Conservation (phyloP, 2,113 vertebrate genomes). For the Heterocephalus glaber region DNA sequence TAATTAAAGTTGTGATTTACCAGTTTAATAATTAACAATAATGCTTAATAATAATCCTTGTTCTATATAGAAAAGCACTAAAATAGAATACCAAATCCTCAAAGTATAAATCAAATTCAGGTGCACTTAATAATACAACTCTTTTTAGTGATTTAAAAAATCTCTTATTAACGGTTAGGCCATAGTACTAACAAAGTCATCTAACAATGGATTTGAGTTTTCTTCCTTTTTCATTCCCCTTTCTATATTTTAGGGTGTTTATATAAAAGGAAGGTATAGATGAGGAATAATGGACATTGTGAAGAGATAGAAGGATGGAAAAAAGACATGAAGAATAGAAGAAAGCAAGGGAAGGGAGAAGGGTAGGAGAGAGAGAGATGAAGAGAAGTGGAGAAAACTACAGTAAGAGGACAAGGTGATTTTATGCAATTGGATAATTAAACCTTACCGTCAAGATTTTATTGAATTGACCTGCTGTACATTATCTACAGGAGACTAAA, state of each 20-base stretch:
- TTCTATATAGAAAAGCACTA: not conserved
- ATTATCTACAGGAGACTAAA: not conserved
- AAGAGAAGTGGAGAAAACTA: not conserved
- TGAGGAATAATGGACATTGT: not conserved
- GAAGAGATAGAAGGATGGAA: not conserved
- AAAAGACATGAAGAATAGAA: not conserved
- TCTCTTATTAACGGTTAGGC: not conserved
- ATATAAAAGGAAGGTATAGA: not conserved
- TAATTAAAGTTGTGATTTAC: not conserved
- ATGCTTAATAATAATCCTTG: not conserved
- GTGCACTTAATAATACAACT: slow-evolving; percentile 1
- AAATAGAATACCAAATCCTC: not conserved
- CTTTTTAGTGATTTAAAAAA: not conserved
- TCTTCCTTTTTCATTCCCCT: not conserved
- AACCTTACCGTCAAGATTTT: not conserved
- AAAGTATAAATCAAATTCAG: not conserved
- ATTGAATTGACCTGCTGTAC: not conserved
- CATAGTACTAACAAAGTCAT: not conserved
- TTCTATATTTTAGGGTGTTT: not conserved
- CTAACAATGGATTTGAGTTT: not conserved
- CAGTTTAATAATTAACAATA: not conserved
- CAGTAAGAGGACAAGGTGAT: not conserved
- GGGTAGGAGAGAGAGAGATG: not conserved
- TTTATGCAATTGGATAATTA: not conserved
- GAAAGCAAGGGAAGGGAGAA: not conserved